Conservation (phyloP, 1,140 invertebrate species). For the Dinoponera quadriceps region DNA sequence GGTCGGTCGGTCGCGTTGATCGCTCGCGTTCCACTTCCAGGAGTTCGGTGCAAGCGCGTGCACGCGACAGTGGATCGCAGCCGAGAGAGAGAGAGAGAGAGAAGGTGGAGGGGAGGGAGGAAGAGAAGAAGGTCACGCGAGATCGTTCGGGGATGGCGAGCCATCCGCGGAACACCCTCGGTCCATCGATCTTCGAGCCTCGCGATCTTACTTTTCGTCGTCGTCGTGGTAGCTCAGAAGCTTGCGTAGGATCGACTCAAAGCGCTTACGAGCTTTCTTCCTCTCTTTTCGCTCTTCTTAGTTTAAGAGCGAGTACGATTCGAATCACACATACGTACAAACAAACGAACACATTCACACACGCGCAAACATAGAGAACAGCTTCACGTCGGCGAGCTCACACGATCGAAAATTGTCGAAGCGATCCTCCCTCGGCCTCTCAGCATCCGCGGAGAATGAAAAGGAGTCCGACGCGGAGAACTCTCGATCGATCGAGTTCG, state of each 20-base stretch:
- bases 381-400: not conserved
- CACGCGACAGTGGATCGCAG: constrained; percentile 31
- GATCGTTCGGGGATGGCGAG: constrained; percentile 61
- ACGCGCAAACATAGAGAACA: no score
- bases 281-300: constrained; percentile 47
- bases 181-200: constrained; percentile 54
- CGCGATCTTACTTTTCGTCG: constrained; percentile 17
- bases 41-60: constrained; percentile 28
- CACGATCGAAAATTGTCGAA: constrained; percentile 14
- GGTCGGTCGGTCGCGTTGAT: constrained; percentile 45
- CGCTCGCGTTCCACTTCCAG: constrained; percentile 52
- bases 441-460: not conserved
- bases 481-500: not conserved
- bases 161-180: constrained; percentile 55
- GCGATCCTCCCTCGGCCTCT: not conserved
- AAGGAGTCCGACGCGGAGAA: not conserved
- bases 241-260: constrained; percentile 2
- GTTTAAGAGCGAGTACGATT: constrained; percentile 33
- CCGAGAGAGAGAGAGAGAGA: constrained; percentile 5
- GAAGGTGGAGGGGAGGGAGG: no score
- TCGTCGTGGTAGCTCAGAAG: constrained; percentile 4
- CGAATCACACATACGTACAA: not conserved
- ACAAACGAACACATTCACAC: no score
- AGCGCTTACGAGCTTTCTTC: constrained; percentile 46
- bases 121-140: constrained; percentile 35